Evolutionary conservation across 2,888 invertebrate species (phyloP).

Genomic region (Caenorhabditis sp.): DNA sequence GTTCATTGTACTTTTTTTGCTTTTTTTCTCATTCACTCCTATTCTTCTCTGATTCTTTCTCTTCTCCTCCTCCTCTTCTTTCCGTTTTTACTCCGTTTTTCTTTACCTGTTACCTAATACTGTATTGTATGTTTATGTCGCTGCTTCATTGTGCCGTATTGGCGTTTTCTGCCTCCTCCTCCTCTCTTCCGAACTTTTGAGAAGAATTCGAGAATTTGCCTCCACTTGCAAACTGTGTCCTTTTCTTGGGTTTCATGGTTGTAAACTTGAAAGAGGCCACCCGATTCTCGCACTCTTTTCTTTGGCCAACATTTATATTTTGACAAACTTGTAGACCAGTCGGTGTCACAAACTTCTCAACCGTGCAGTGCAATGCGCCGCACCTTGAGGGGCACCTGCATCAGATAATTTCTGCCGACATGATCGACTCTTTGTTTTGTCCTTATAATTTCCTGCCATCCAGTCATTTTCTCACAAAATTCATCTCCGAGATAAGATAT

Average conservation of each 20-base stretch:
- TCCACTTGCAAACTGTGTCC: slow-evolving; percentile 12
- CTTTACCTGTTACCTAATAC: slow-evolving; percentile 21
- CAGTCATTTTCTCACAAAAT: slow-evolving; percentile 25
- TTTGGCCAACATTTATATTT: slow-evolving; percentile 31
- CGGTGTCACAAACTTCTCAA: slow-evolving; percentile 12
- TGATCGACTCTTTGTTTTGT: slow-evolving; percentile 4
- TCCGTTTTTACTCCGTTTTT: neutral
- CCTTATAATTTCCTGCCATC: slow-evolving; percentile 23
- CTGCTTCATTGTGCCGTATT: slow-evolving; percentile 13
- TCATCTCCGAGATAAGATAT: slow-evolving; percentile 33
- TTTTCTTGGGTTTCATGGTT: slow-evolving; percentile 28
- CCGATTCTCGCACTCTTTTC: slow-evolving; percentile 32
- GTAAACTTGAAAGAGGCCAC: slow-evolving; percentile 42
- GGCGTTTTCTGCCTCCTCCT: neutral
- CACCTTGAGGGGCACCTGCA: slow-evolving; percentile 1
- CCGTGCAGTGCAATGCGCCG: neutral
- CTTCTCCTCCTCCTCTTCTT: neutral
- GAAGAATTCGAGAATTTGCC: slow-evolving; percentile 27
- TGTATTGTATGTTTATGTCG: slow-evolving; percentile 19
- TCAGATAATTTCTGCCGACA: slow-evolving; percentile 8
- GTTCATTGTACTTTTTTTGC: slow-evolving; percentile 42
- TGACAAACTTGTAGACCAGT: slow-evolving; percentile 9
- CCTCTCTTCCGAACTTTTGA: slow-evolving; percentile 16
- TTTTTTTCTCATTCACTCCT: too few species aligned
- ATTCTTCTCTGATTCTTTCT: neutral